Evolutionary conservation across 1,140 invertebrate genomes (phyloP).

Genomic region (Drosophila murphyi): DNA sequence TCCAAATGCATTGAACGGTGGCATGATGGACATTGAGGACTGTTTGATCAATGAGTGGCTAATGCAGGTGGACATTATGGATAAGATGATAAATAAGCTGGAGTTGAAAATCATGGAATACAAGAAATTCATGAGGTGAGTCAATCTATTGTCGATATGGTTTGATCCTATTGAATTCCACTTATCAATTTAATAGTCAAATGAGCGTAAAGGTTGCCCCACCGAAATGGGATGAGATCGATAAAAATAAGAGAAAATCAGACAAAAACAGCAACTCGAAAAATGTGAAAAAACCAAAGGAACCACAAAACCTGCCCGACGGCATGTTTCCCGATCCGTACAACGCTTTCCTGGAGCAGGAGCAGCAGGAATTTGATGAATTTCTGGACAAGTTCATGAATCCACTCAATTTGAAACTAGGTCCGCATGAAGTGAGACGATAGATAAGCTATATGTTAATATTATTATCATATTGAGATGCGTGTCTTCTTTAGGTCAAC

Average conservation of each 20-base stretch:
- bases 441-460: not conserved
- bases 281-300: slow-evolving; percentile 34
- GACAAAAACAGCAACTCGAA: not conserved
- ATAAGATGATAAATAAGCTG: slow-evolving; percentile 38
- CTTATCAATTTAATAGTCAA: not conserved
- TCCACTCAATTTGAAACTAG: slow-evolving; percentile 45
- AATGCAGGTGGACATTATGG: slow-evolving; percentile 52
- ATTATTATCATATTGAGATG: not conserved
- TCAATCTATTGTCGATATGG: not conserved
- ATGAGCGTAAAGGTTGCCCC: not conserved
- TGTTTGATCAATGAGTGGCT: slow-evolving; percentile 63
- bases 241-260: not conserved
- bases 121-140: slow-evolving; percentile 37
- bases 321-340: slow-evolving; percentile 64
- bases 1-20: slow-evolving; percentile 41
- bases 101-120: slow-evolving; percentile 35
- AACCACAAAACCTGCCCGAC: slow-evolving; percentile 41
- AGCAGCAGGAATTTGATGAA: slow-evolving; percentile 41
- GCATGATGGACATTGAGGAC: slow-evolving; percentile 60
- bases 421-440: slow-evolving; percentile 48
- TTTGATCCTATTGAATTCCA: not conserved
- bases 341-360: slow-evolving; percentile 44
- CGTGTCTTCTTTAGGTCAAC: slow-evolving; percentile 52
- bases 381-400: slow-evolving; percentile 52
- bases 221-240: not conserved